Evolutionary conservation across 2,888 invertebrate species (phyloP), one percentile per base, ranked within the genome.

Genomic region (Acronicta aceris): DNA sequence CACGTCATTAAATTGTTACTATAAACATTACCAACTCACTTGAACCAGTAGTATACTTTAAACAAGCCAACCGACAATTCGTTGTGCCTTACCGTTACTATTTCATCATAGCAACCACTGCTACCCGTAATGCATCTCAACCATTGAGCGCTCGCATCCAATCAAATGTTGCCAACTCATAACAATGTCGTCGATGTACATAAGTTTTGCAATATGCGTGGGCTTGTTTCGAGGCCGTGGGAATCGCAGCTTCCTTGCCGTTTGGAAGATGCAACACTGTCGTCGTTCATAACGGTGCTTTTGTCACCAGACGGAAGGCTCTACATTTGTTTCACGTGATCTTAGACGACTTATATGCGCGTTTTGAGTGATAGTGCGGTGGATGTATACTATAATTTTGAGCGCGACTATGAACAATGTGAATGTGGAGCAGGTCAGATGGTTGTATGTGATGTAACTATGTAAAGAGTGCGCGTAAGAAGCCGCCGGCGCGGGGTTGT

Each of bases 401-500:
- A 68, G 55, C 65, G 55, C 61, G 65, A 61, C 59, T 57, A 63
- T 71, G 72, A 79, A 81, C 71, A 79, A 78, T 75, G 61, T 71
- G 61, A 76, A 81, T 83, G 77, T 83, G 68, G 81, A 81, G 74
- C 81, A 81, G 81, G 80, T 81, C 81, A 79, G 73, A 74, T 74
- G 74, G 71, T 74, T 68, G 70, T 78, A 68, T 74, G 79, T 89
- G 87, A 90, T 90, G 88, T 87, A 89, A 89, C 78, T 81, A 80
- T 79, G 79, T 74, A 70, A 67, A 79, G 80, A 81, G 80, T 77
- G 83, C 82, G 80, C 83, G 84, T 86, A 87, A 83, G 82, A 82
- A 80, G 81, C 83, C 77, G 74, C 75, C 74, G 79, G 78, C 82
- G 82, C 88, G 91, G 89, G 92, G 92, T 91, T 93, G 93, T 90